These are phyloP conservation scores for Osedax frankpressi DNA, from an alignment of 2,888 invertebrate genomes.

Conservation along the genomic window DNA sequence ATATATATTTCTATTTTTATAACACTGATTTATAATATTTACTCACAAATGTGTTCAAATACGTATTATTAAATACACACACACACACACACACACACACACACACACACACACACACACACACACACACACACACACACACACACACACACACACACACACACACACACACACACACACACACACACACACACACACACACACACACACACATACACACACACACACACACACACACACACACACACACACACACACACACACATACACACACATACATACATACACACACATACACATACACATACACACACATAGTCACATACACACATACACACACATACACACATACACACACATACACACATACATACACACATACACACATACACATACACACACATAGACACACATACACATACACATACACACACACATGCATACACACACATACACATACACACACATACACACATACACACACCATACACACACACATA, in stretches of 20 bases:
- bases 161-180: background rate
- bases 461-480: background rate
- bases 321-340: too few relatives aligned
- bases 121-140: background rate
- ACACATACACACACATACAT: too few relatives aligned
- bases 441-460: background rate
- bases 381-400: too few relatives aligned
- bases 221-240: background rate
- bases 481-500: too few relatives aligned
- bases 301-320: too few relatives aligned
- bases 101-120: background rate
- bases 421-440: background rate
- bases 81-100: background rate
- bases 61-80: background rate
- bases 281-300: too few relatives aligned
- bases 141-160: background rate
- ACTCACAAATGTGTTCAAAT: too few relatives aligned
- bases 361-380: background rate
- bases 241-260: background rate
- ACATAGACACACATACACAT: too few relatives aligned
- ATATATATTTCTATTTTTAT: too few relatives aligned
- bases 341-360: too few relatives aligned
- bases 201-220: background rate
- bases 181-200: background rate
- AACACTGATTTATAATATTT: too few relatives aligned